These are phyloP conservation scores for Rhamphomyia laevipes DNA, from an alignment of 2,888 invertebrate genomes.

Conservation along the genomic window DNA sequence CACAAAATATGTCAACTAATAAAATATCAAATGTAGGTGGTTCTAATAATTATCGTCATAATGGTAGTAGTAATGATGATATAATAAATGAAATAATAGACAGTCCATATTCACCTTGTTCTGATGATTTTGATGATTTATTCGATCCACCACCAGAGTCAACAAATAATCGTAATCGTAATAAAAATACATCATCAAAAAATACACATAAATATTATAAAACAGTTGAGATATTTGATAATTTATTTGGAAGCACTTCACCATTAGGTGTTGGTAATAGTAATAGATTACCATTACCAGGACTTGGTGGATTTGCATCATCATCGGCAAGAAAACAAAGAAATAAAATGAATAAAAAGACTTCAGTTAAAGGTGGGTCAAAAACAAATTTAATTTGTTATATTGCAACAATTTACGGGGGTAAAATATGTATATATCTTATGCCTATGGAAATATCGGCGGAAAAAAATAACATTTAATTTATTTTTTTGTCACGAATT, in stretches of 20 bases:
- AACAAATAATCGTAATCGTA: not conserved
- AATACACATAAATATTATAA: not conserved
- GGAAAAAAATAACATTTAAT: too few relatives aligned
- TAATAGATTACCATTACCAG: constrained; percentile 22
- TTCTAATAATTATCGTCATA: constrained; percentile 15
- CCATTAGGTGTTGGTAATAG: constrained; percentile 24
- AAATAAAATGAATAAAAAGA: constrained; percentile 24
- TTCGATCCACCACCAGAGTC: constrained; percentile 59
- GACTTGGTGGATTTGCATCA: constrained; percentile 22
- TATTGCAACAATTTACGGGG: not conserved
- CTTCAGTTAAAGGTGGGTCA: constrained; percentile 34
- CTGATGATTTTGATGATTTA: constrained; percentile 78
- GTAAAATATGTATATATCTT: not conserved
- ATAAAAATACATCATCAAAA: not conserved
- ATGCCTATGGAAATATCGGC: not conserved
- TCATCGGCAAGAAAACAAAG: constrained; percentile 19
- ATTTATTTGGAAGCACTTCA: constrained; percentile 47
- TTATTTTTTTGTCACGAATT: too few relatives aligned
- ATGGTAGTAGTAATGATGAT: constrained; percentile 36
- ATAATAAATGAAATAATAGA: constrained; percentile 51
- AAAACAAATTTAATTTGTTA: constrained; percentile 1
- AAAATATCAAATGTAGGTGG: constrained; percentile 21
- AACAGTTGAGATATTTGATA: constrained; percentile 46
- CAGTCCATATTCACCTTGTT: constrained; percentile 81
- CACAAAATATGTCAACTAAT: not conserved